These are phyloP conservation scores for Oxyruncus cristatus DNA, from an alignment of 2,113 vertebrate genomes.

Conservation along the genomic window DNA sequence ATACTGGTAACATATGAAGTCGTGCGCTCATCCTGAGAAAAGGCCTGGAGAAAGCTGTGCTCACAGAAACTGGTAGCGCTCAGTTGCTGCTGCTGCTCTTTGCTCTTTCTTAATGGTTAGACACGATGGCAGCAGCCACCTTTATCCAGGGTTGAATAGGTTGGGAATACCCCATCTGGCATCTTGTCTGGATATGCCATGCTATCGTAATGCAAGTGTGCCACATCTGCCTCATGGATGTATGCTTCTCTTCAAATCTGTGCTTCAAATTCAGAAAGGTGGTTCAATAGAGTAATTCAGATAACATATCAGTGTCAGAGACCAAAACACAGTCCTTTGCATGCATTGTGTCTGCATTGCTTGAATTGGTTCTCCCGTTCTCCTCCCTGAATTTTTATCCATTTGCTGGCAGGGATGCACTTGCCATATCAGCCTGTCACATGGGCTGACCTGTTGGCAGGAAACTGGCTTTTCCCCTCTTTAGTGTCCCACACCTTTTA, in stretches of 20 bases:
- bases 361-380: neutral
- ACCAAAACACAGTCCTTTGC: neutral
- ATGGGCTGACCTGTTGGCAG: neutral
- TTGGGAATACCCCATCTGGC: neutral
- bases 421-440: neutral
- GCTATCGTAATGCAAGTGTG: neutral
- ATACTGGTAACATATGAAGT: fast-evolving
- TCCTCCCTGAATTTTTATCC: neutral
- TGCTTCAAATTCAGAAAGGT: neutral
- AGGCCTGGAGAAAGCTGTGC: neutral
- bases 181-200: neutral
- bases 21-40: neutral
- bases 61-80: neutral
- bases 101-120: neutral
- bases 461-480: neutral
- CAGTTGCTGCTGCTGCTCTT: neutral
- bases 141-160: neutral
- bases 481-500: neutral
- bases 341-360: neutral
- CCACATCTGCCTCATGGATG: neutral
- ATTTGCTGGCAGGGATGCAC: neutral
- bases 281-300: neutral
- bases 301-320: neutral
- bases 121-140: neutral
- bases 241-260: neutral